A percentile compares a stretch with the other conserved stretches of the same genome.
phyloP scores from a whole-genome alignment of 2,113 vertebrate species.

The Phocoena sinus region DNA sequence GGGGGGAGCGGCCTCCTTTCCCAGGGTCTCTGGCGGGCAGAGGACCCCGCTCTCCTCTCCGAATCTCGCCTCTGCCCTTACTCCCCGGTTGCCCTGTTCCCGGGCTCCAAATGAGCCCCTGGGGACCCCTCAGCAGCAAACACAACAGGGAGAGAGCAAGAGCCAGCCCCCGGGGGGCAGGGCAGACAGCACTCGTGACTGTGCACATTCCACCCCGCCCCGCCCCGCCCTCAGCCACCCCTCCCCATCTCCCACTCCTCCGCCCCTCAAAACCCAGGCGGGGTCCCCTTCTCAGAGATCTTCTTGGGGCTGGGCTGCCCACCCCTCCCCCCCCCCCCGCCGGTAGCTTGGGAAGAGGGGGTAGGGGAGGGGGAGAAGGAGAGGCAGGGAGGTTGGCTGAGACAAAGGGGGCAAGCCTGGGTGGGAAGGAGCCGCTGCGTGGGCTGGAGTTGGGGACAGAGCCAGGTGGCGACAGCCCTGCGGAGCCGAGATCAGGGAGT shows the following conservation, averaged over 20 bases:
- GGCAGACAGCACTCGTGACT: background rate
- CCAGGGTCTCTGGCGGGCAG: background rate
- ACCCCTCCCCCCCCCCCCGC: too few species aligned
- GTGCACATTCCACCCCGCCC: background rate
- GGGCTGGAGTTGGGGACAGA: background rate
- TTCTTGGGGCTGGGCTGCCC: background rate
- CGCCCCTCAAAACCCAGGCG: background rate
- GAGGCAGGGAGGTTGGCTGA: background rate
- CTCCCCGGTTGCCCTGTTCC: background rate
- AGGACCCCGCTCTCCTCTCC: background rate
- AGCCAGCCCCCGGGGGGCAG: background rate
- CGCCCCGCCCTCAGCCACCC: accelerated
- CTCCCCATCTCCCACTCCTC: too few species aligned
- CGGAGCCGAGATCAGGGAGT: accelerated
- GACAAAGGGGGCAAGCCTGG: background rate
- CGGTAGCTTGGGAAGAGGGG: background rate
- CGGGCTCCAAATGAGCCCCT: slow-evolving; percentile 26
- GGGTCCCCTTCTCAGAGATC: background rate
- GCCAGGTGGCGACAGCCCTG: accelerated
- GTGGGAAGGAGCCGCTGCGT: background rate
- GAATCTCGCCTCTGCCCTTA: background rate
- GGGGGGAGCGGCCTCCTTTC: background rate
- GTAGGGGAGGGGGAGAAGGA: background rate
- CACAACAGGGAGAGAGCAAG: slow-evolving; percentile 36
- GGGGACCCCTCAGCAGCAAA: background rate